Evolutionary conservation across 2,888 invertebrate genomes (phyloP), one percentile per base, ranked within the genome.

Genomic region (Himalopsyche anomala): DNA sequence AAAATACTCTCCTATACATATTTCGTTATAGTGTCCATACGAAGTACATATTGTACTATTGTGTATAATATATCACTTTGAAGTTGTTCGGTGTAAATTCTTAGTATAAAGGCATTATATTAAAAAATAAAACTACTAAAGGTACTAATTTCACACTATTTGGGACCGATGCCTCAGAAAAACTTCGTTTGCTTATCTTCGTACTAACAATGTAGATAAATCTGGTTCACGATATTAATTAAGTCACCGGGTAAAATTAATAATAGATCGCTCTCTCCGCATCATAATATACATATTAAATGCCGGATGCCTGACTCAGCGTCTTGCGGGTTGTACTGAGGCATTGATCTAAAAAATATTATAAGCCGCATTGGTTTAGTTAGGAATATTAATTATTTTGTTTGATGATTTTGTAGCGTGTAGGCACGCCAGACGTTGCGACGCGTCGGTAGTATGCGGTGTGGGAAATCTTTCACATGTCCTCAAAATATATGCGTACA

Each of bases 331-430:
- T 74, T 74, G 28, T 36, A 74, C 38, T 74, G 3, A 36, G 12
- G 28, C 74, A 74, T 38, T 15, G 38, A 11, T 36, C 3, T 74
- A 36, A 74, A 36, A 74, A 36, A 15, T 15, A 6, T 74, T 8
- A 4, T 15, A 74, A 74, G 38, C 36, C 36, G 12, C 38, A 36
- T 38, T 5, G 74, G 28, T 36, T 74, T 74, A 36, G 74, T 36
- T 38, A 11, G 28, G 28, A 28, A 5, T 12, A 36, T 38, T 36
- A 12, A 28, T 51, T 15, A 51, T 51, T 51, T 51, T 51, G 28
- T 36, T 36, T 74, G 74, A 38, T 38, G 74, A 36, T 74, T 36
- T 36, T 74, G 19, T 74, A 38, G 74, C 74, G 74, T 74, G 74
- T 74, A 15, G 15, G 74, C 62, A 62, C n/a, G 15, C 38, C 36